Conservation (phyloP, 2,797 vertebrate species). For the Lutjanus argentimaculatus region DNA sequence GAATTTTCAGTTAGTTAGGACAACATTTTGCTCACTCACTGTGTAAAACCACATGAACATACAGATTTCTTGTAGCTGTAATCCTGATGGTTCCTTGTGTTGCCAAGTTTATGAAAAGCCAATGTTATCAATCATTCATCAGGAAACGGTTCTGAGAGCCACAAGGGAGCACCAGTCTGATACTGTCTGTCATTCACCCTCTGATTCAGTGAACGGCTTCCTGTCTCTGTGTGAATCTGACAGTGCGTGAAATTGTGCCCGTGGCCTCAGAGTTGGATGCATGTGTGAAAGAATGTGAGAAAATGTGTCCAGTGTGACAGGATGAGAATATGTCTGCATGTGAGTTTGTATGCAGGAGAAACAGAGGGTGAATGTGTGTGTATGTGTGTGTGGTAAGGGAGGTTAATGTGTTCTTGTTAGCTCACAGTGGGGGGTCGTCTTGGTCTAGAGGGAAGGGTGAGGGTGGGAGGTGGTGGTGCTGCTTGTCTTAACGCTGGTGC, state of each 20-base stretch:
- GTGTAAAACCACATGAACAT: not conserved
- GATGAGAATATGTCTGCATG: slow-evolving; percentile 10
- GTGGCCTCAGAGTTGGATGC: not conserved
- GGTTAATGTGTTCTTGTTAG: slow-evolving; percentile 87
- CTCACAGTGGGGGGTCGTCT: slow-evolving; percentile 87
- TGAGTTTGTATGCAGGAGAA: not conserved
- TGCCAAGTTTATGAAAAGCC: slow-evolving; percentile 15
- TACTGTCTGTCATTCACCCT: not conserved
- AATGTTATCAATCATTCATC: not conserved
- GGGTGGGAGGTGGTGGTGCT: slow-evolving; percentile 54
- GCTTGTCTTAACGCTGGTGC: slow-evolving; percentile 90
- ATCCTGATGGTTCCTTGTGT: not conserved
- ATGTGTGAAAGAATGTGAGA: slow-evolving; percentile 6
- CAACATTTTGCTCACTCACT: not conserved
- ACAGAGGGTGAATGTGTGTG: slow-evolving; percentile 23
- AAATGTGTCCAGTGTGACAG: not conserved
- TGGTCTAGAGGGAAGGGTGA: slow-evolving; percentile 68
- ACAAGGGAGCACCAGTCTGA: slow-evolving; percentile 7
- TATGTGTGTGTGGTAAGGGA: slow-evolving; percentile 65
- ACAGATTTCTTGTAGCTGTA: too few relatives aligned
- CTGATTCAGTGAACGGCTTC: not conserved
- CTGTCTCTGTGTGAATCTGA: slow-evolving; percentile 1
- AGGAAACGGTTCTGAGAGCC: slow-evolving; percentile 12
- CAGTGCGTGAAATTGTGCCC: not conserved
- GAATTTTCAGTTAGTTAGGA: not conserved